phyloP scores from a whole-genome alignment of 2,888 invertebrate genomes.

The Eilema caniola region DNA sequence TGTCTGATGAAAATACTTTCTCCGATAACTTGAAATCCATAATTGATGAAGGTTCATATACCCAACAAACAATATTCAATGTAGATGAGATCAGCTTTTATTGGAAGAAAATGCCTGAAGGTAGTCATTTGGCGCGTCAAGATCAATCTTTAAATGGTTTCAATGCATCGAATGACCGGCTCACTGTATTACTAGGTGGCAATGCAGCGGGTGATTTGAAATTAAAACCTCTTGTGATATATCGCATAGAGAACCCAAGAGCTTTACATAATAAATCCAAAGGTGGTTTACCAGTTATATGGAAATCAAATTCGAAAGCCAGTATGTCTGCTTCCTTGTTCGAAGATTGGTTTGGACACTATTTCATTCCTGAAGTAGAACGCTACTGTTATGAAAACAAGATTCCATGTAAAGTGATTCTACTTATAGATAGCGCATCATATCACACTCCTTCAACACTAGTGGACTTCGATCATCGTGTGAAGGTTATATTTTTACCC shows the following conservation, averaged over 20 bases:
- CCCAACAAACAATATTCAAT: slow-evolving; percentile 30
- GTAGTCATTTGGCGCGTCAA: slow-evolving; percentile 33
- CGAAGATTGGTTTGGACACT: slow-evolving; percentile 46
- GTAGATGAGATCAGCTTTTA: slow-evolving; percentile 38
- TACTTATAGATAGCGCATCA: slow-evolving; percentile 38
- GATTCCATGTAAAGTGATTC: slow-evolving; percentile 39
- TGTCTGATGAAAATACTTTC: slow-evolving; percentile 36
- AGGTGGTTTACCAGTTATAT: slow-evolving; percentile 57
- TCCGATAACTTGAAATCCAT: slow-evolving; percentile 25
- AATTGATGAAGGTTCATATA: slow-evolving; percentile 18
- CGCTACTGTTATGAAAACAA: slow-evolving; percentile 37
- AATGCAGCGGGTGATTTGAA: slow-evolving; percentile 61
- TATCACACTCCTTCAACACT: slow-evolving; percentile 28
- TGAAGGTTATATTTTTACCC: slow-evolving; percentile 12
- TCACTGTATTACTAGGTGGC: slow-evolving; percentile 39
- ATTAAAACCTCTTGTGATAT: slow-evolving; percentile 62
- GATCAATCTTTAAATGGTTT: slow-evolving; percentile 42
- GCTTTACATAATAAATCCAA: slow-evolving; percentile 55
- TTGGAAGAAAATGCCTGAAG: slow-evolving; percentile 43
- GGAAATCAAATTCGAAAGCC: slow-evolving; percentile 58
- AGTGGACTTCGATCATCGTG: slow-evolving; percentile 28
- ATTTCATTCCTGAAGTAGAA: slow-evolving; percentile 44
- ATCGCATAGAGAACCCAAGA: slow-evolving; percentile 59
- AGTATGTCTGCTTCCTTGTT: slow-evolving; percentile 49
- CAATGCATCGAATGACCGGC: slow-evolving; percentile 54